Evolutionary conservation across 2,888 invertebrate species (phyloP).

Genomic region (Pachymerium ferrugineum): DNA sequence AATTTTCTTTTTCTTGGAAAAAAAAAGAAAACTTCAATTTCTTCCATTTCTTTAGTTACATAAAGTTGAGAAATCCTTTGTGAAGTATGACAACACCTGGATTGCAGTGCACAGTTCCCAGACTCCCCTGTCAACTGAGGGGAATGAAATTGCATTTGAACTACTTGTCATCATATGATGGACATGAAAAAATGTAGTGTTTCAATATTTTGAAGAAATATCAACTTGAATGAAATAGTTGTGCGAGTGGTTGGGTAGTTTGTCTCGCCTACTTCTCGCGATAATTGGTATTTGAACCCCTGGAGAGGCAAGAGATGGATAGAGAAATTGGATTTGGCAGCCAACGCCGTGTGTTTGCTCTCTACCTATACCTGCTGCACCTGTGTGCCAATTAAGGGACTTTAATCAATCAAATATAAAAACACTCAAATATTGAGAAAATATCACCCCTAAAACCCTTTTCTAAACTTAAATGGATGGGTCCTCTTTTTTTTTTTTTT

Average conservation of each 20-base stretch:
- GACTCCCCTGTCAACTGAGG: not conserved
- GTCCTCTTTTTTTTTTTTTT: not conserved
- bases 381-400: not conserved
- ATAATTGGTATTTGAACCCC: slow-evolving; percentile 13
- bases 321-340: slow-evolving; percentile 8
- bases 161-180: not conserved
- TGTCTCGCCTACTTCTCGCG: slow-evolving; percentile 13
- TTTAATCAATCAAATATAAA: not conserved
- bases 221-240: not conserved
- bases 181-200: too few species aligned
- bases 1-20: not conserved
- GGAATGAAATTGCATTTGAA: not conserved
- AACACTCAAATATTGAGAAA: too few species aligned
- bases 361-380: not conserved
- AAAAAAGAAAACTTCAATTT: not conserved
- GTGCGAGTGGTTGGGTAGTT: not conserved
- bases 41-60: not conserved
- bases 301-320: not conserved
- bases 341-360: slow-evolving; percentile 2
- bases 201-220: too few species aligned
- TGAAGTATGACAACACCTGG: not conserved
- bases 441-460: too few species aligned
- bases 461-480: too few species aligned
- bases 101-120: not conserved
- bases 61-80: not conserved